A percentile compares a stretch with the other conserved stretches of the same genome.
These are phyloP conservation scores for Cataglyphis hispanica DNA, from an alignment of 1,140 invertebrate species.

Conservation along the genomic window DNA sequence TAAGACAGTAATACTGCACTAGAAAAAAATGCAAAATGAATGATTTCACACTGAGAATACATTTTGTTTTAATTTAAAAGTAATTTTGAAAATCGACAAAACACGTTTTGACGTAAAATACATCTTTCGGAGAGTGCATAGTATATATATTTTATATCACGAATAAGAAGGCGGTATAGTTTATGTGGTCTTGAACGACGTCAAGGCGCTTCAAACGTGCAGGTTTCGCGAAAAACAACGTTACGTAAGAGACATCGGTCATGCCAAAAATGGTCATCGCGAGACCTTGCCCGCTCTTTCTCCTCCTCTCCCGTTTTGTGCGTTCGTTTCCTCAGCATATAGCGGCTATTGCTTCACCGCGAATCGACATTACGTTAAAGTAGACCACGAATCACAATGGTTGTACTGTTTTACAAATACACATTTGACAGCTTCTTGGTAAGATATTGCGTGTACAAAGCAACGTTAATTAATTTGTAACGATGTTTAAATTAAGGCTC, in stretches of 20 bases:
- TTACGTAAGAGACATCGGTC: slow-evolving; percentile 51
- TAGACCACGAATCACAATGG: background rate
- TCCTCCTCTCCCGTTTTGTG: background rate
- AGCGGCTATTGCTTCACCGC: background rate
- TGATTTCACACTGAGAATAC: background rate
- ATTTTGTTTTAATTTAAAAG: background rate
- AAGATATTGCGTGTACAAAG: background rate
- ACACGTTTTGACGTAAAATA: no score
- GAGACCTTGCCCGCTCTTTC: slow-evolving; percentile 25
- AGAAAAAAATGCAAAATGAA: background rate
- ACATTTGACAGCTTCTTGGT: background rate
- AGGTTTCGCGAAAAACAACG: slow-evolving; percentile 46
- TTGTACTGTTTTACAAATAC: slow-evolving; percentile 5
- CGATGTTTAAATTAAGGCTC: background rate
- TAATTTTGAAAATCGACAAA: background rate
- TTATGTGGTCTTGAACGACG: background rate
- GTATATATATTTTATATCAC: background rate
- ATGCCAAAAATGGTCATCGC: slow-evolving; percentile 24
- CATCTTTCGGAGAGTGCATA: background rate
- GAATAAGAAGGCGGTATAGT: background rate
- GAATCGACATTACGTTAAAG: slow-evolving; percentile 7
- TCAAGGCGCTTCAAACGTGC: slow-evolving; percentile 7
- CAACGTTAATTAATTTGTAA: background rate
- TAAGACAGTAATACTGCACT: background rate
- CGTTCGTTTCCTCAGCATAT: slow-evolving; percentile 13